phyloP scores from a whole-genome alignment of 2,888 invertebrate genomes.

The Ctenicera cuprea region DNA sequence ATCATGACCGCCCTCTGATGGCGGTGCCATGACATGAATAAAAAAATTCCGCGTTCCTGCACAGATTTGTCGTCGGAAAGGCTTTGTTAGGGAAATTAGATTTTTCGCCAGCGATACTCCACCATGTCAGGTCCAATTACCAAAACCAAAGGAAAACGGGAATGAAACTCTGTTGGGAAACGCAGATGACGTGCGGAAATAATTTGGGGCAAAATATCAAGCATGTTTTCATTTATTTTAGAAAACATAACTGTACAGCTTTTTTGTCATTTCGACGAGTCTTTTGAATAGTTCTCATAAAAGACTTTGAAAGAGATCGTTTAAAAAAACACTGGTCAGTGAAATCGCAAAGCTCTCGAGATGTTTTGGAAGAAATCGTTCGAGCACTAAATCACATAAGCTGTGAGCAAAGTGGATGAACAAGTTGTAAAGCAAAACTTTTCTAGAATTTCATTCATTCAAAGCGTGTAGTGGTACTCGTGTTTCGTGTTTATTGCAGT shows the following conservation, averaged over 20 bases:
- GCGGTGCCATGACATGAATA: slow-evolving; percentile 34
- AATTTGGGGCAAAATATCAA: background rate
- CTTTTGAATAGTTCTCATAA: too few relatives aligned
- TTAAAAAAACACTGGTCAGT: slow-evolving; percentile 9
- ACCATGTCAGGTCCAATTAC: slow-evolving; percentile 11
- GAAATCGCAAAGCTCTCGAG: background rate
- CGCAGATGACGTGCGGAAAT: slow-evolving; percentile 3
- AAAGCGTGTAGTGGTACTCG: background rate
- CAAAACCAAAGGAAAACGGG: slow-evolving; percentile 6
- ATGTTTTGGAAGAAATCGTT: background rate
- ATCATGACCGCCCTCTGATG: slow-evolving; percentile 36
- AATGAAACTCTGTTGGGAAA: background rate
- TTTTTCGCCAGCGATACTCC: slow-evolving; percentile 22
- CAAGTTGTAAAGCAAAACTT: slow-evolving; percentile 11
- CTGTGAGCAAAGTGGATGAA: slow-evolving; percentile 9
- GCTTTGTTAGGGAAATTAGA: slow-evolving; percentile 44
- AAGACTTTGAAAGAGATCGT: background rate
- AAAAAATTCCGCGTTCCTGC: slow-evolving; percentile 30
- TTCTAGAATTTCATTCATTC: background rate
- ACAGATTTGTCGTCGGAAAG: slow-evolving; percentile 18
- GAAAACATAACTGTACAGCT: too few relatives aligned
- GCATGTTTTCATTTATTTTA: background rate
- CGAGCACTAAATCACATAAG: slow-evolving; percentile 11
- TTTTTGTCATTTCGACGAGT: too few relatives aligned
- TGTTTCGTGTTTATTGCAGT: background rate